phyloP scores from a whole-genome alignment of 2,888 invertebrate genomes.

The Heteromurus nitidus region DNA sequence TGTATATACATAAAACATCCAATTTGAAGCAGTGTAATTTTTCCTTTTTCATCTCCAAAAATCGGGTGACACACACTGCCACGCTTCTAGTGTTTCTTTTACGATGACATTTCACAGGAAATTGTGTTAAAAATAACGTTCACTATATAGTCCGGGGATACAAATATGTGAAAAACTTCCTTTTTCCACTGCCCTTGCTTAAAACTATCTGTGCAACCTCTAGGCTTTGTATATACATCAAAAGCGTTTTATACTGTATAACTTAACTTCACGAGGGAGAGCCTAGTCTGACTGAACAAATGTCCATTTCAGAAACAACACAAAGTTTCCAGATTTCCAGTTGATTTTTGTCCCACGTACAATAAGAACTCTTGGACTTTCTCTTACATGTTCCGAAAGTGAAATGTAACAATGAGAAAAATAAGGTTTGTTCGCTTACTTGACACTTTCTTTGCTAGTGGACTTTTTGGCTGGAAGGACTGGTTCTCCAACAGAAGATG shows the following conservation, averaged over 20 bases:
- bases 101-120: background rate
- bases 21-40: background rate
- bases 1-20: too few relatives aligned
- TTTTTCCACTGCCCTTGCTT: too few relatives aligned
- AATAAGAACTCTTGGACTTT: conserved; percentile 1
- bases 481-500: conserved; percentile 57
- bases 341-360: background rate
- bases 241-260: too few relatives aligned
- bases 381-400: conserved; percentile 2
- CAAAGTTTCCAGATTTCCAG: background rate
- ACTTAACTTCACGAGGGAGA: too few relatives aligned
- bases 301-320: background rate
- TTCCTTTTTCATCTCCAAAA: background rate
- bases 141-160: too few relatives aligned
- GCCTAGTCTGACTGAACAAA: too few relatives aligned
- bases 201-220: too few relatives aligned
- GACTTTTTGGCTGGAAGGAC: conserved; percentile 68
- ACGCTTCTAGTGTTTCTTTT: background rate
- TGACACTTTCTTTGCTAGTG: conserved; percentile 70
- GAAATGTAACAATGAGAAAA: conserved; percentile 1
- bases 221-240: too few relatives aligned
- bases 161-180: too few relatives aligned
- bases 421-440: conserved; percentile 62
- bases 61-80: too few relatives aligned
- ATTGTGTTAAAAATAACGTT: conserved; percentile 6